Evolutionary conservation across 2,797 vertebrate genomes (phyloP), one percentile per base, ranked within the genome.

Genomic region (Acipenser transmontanus): DNA sequence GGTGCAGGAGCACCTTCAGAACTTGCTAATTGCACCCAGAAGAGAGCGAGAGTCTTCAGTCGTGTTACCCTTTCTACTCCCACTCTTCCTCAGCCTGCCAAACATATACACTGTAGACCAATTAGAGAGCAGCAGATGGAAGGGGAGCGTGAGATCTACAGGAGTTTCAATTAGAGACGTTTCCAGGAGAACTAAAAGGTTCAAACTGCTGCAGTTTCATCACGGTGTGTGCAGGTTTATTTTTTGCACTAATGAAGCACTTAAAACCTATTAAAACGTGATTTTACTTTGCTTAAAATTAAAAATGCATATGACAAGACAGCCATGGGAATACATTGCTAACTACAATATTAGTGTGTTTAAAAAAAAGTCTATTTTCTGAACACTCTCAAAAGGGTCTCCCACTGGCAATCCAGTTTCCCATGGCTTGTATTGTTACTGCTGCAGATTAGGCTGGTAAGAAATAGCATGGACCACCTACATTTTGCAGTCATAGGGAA

Each of bases 81-180:
- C 50, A 4, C 47, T 48, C 65, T n/a, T n/a, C 10, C 61, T 7
- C 34, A 13, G 62, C 50, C 66, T 14, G 50, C 49, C 66, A 50
- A 0, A 0, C 8, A 17, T 69, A 71, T 4, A 71, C 64, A 71
- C 50, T 1, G 2, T 63, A 68, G 49, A 71, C 50, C 54, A 76
- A 72, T 66, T 73, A 70, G 48, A 73, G 61, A 0, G 61, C 62
- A 70, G 75, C 70, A 73, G 64, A 74, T 10, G 62, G 63, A 64
- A 14, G 47, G 50, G 48, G 49, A 14, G 47, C 14, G 47, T 20
- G 34, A 13, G 48, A 47, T 48, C 64, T 11, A 49, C 54, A 12
- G 8, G 11, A 63, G 50, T 63, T 68, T 68, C 61, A 62, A 54
- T 64, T 63, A 63, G 54, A 47, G 54, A 14, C 61, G 11, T n/a